Evolutionary conservation across 2,113 vertebrate genomes (phyloP), one percentile per base, ranked within the genome.

Genomic region (Tor tambroides): DNA sequence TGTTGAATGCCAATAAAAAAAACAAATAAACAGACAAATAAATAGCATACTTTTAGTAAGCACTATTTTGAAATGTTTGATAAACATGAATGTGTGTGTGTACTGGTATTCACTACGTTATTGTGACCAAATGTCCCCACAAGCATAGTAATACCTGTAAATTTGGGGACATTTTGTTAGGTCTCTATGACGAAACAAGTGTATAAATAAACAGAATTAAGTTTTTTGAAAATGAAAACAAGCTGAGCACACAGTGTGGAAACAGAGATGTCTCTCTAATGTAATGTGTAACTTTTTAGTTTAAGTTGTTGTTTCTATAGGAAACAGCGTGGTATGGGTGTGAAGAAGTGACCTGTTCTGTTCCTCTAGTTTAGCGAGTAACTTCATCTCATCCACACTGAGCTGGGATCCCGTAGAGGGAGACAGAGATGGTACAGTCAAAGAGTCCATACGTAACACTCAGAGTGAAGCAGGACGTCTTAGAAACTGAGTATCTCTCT

Each of bases 321-420:
- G 30, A 80, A 74, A 10, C 21, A 83, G 30, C 38, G 1, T 5
- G 19, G 28, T 17, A 10, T 41, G 19, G 12, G 35, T 59, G 32
- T 75, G 14, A 35, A 38, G 30, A 11, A 80, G 6, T 69, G 19
- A 87, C 86, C 86, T 87, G 86, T 87, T 87, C 21, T 87, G 86
- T 56, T 84, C 86, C 49, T 87, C 86, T 54, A 87, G 86, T 83
- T 79, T 84, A 46, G 81, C 81, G 5, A 87, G 63, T 72, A 87
- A 71, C 17, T 79, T 84, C 81, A 69, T 51, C 81, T 87, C 86
- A 35, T 87, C 86, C 5, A 32, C 26, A 43, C 86, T 79, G 75
- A 84, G 86, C 35, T 19, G 26, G 19, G 74, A 30, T 79, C 17
- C 41, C 21, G 65, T 7, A 26, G 35, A 10, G 14, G 41, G 17